Evolutionary conservation across 2,797 vertebrate species (phyloP).

Genomic region (Micropoecilia bifurca): DNA sequence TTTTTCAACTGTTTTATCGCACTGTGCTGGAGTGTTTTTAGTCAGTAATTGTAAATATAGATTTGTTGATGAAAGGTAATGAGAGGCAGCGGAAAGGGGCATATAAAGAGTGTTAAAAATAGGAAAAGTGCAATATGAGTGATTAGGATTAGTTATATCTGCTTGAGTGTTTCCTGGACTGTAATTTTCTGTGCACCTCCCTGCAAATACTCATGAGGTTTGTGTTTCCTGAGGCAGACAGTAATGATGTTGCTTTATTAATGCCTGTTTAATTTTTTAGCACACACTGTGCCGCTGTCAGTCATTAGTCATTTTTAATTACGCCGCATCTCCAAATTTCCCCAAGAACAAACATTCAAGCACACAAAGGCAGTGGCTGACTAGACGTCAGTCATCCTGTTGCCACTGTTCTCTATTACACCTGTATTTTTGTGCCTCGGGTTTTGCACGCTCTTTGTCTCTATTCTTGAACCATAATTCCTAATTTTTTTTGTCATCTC

Average conservation of each 20-base stretch:
- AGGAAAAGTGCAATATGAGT: slow-evolving; percentile 15
- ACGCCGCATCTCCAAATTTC: slow-evolving; percentile 21
- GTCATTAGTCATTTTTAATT: slow-evolving; percentile 38
- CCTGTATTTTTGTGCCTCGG: slow-evolving; percentile 37
- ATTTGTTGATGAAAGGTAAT: slow-evolving; percentile 52
- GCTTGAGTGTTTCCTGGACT: slow-evolving; percentile 37
- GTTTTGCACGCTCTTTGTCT: slow-evolving; percentile 42
- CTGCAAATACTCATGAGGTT: slow-evolving; percentile 49
- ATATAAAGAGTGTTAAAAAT: slow-evolving; percentile 26
- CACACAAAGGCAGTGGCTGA: slow-evolving; percentile 39
- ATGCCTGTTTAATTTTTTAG: slow-evolving; percentile 78
- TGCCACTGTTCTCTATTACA: slow-evolving; percentile 46
- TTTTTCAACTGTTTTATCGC: not conserved
- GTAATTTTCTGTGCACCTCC: slow-evolving; percentile 31
- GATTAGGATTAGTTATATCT: slow-evolving; percentile 48
- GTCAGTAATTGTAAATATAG: slow-evolving; percentile 40
- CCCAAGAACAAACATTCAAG: slow-evolving; percentile 37
- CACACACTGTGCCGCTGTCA: slow-evolving; percentile 27
- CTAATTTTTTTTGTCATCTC: slow-evolving; percentile 22
- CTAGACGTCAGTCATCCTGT: slow-evolving; percentile 30
- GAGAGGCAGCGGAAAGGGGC: slow-evolving; percentile 15
- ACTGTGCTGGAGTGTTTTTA: slow-evolving; percentile 24
- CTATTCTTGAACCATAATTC: slow-evolving; percentile 36
- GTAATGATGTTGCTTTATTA: slow-evolving; percentile 79
- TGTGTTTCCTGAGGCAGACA: slow-evolving; percentile 54